Evolutionary conservation across 2,888 invertebrate genomes (phyloP), one percentile per base, ranked within the genome.

Genomic region (Tenthredo distinguenda): DNA sequence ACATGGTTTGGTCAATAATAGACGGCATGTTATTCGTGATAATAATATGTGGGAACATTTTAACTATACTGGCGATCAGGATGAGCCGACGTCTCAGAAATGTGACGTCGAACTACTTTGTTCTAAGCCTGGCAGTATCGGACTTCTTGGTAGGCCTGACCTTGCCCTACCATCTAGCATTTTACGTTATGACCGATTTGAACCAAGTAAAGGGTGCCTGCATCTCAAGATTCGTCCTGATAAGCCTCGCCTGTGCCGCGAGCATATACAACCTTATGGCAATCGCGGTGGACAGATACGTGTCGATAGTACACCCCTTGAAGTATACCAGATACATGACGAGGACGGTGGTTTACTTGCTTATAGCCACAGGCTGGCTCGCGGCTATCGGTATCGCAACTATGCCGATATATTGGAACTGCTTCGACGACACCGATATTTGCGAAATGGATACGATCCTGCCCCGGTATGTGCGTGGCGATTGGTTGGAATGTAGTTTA

Each of bases 261-360:
- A 97, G 97, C 88, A 96, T 97, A 90, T 96, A 96, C 94, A 97
- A 97, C 92, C 95, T 97, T 88, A 96, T 97, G 90, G 96, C 96
- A 81, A 97, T 97, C 88, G 97, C 97, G 47, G 95, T 96, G 86
- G 97, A 97, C 93, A 95, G 96, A 89, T 97, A 97, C 92, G 95
- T 97, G 88, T 97, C 97, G 0, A 96, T 97, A 89, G 95, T 97
- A 74, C 96, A 97, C 93, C 97, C 97, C 12, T 94, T 97, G 88
- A 96, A 96, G 93, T 97, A 97, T 93, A 95, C 96, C 91, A 93
- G 94, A 37, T 96, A 95, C 92, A 96, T 97, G 95, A 97, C 96
- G n/a, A 96, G 96, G 90, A 94, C 95, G 88, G 94, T 95, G 84
- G 96, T 96, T 43, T 91, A 95, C 85, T 91, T 95, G 82, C 95